These are phyloP conservation scores for Otis tarda DNA, from an alignment of 2,113 vertebrate genomes.

Conservation along the genomic window DNA sequence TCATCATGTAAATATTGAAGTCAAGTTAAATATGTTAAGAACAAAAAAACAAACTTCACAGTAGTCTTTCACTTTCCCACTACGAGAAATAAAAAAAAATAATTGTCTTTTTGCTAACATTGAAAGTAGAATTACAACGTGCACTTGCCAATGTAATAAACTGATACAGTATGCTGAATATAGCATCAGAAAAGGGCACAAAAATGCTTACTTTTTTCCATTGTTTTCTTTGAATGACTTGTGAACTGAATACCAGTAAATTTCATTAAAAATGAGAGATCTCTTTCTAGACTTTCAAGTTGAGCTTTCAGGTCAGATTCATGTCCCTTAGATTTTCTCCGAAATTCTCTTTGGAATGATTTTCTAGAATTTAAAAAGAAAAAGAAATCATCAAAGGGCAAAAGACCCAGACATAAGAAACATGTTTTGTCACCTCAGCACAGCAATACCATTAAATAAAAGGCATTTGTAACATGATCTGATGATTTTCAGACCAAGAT, in stretches of 20 bases:
- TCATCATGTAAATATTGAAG: background rate
- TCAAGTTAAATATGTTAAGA: background rate
- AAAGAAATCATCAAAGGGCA: background rate
- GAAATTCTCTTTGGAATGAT: background rate
- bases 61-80: background rate
- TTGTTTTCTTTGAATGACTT: slow-evolving; percentile 74
- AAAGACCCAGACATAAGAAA: background rate
- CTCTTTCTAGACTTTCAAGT: slow-evolving; percentile 74
- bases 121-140: background rate
- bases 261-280: slow-evolving; percentile 74
- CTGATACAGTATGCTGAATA: background rate
- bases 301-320: slow-evolving; percentile 66
- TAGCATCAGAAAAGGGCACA: background rate
- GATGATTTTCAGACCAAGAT: background rate
- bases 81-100: background rate
- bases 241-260: slow-evolving; percentile 82
- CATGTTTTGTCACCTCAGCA: background rate
- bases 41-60: background rate
- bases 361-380: slow-evolving; percentile 59
- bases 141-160: background rate
- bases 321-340: background rate
- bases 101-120: background rate
- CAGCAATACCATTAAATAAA: background rate
- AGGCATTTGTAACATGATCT: background rate
- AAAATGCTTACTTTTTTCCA: slow-evolving; percentile 77